These are phyloP conservation scores for Drosophila phalerata DNA, from an alignment of 2,888 invertebrate genomes.

Conservation along the genomic window DNA sequence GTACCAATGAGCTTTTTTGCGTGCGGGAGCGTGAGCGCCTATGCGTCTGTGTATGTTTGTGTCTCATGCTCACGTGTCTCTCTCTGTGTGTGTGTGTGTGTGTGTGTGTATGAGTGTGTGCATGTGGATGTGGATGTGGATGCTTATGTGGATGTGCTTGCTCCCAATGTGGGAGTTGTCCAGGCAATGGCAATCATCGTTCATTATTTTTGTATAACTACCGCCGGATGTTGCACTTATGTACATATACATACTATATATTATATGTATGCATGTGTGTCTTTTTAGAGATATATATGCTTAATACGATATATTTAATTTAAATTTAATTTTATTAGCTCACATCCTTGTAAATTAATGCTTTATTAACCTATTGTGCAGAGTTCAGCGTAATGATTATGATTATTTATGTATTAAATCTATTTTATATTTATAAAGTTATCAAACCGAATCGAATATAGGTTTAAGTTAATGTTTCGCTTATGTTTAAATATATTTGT, in stretches of 20 bases:
- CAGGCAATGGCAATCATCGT: constrained; percentile 62
- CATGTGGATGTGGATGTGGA: constrained; percentile 10
- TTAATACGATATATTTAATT: not conserved
- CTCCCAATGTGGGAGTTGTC: constrained; percentile 63
- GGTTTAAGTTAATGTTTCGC: too few relatives aligned
- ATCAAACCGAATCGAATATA: too few relatives aligned
- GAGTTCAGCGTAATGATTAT: too few relatives aligned
- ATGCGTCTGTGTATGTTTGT: constrained; percentile 17
- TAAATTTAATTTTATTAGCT: too few relatives aligned
- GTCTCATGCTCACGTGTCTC: not conserved
- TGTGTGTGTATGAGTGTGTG: not conserved
- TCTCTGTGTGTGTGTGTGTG: not conserved
- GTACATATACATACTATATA: not conserved
- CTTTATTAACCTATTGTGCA: too few relatives aligned
- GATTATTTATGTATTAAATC: too few relatives aligned
- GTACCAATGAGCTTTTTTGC: constrained; percentile 55
- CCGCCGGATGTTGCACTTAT: constrained; percentile 53
- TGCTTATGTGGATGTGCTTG: not conserved
- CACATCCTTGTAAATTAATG: too few relatives aligned
- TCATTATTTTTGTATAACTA: constrained; percentile 65
- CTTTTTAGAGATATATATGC: not conserved
- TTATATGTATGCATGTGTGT: not conserved
- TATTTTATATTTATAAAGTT: too few relatives aligned
- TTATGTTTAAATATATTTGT: too few relatives aligned
- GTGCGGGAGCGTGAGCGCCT: constrained; percentile 45